Evolutionary conservation across 2,888 invertebrate genomes (phyloP).

Genomic region (Pseudococcus longispinus): DNA sequence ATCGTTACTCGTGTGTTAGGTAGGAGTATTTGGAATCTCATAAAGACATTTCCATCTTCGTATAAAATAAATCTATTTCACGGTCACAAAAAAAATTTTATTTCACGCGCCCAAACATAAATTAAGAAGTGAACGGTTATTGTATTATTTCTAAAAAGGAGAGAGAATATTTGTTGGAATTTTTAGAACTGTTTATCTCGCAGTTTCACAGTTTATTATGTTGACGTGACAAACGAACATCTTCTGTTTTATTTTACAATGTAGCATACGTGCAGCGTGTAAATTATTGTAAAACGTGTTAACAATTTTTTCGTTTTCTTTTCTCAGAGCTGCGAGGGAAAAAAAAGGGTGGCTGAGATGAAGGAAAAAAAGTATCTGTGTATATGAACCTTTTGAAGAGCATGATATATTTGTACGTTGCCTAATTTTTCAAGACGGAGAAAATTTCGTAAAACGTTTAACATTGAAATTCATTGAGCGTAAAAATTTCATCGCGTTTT

Average conservation of each 20-base stretch:
- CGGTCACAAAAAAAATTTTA: slow-evolving; percentile 3
- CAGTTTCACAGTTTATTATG: slow-evolving; percentile 41
- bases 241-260: slow-evolving; percentile 39
- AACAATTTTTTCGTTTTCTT: slow-evolving; percentile 38
- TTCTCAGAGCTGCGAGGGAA: neutral
- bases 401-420: slow-evolving; percentile 28
- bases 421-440: neutral
- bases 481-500: slow-evolving; percentile 41
- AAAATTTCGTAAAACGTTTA: slow-evolving; percentile 39
- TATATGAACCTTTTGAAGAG: slow-evolving; percentile 33
- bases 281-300: slow-evolving; percentile 46
- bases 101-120: slow-evolving; percentile 25
- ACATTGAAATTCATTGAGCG: slow-evolving; percentile 42
- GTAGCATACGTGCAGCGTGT: slow-evolving; percentile 42
- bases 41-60: neutral
- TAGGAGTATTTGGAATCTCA: neutral
- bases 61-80: slow-evolving; percentile 29
- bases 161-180: slow-evolving; percentile 10
- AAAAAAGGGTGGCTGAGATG: neutral
- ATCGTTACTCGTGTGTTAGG: neutral
- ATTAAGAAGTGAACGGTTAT: slow-evolving; percentile 35
- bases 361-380: slow-evolving; percentile 33
- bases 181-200: slow-evolving; percentile 33
- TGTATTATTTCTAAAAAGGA: slow-evolving; percentile 10
- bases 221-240: slow-evolving; percentile 46